Conservation (phyloP, 1,140 invertebrate species). For the Ephestia elutella region DNA sequence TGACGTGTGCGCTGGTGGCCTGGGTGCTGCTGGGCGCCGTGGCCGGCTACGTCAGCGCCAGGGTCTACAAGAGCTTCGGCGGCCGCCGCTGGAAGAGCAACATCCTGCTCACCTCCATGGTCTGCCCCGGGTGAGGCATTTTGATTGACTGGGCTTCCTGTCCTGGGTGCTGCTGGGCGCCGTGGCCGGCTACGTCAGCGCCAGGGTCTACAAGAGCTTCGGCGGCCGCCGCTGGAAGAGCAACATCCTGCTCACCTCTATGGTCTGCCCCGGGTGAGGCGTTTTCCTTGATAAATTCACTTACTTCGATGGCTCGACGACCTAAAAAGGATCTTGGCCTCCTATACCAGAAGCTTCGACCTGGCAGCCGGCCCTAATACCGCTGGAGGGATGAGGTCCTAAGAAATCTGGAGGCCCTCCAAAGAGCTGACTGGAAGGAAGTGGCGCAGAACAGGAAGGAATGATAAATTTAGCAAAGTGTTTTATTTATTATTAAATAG, state of each 20-base stretch:
- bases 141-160: background rate
- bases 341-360: too few species aligned
- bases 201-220: conserved; percentile 98
- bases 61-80: conserved; percentile 98
- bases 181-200: conserved; percentile 96
- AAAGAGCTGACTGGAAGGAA: too few species aligned
- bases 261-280: conserved; percentile 92
- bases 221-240: conserved; percentile 99
- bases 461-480: too few species aligned
- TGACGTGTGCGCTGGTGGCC: conserved; percentile 97
- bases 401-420: too few species aligned
- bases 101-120: conserved; percentile 94
- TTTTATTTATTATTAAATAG: too few species aligned
- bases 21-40: conserved; percentile 96
- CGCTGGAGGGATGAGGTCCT: too few species aligned
- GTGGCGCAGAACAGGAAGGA: too few species aligned
- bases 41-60: conserved; percentile 95
- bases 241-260: conserved; percentile 96
- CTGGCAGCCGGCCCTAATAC: too few species aligned
- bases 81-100: conserved; percentile 99
- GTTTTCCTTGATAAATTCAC: background rate
- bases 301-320: too few species aligned
- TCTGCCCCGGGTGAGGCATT: conserved; percentile 90
- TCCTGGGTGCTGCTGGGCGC: conserved; percentile 94
- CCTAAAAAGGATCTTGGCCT: too few species aligned